phyloP scores from a whole-genome alignment of 2,888 invertebrate species.

The Synergus gifuensis region DNA sequence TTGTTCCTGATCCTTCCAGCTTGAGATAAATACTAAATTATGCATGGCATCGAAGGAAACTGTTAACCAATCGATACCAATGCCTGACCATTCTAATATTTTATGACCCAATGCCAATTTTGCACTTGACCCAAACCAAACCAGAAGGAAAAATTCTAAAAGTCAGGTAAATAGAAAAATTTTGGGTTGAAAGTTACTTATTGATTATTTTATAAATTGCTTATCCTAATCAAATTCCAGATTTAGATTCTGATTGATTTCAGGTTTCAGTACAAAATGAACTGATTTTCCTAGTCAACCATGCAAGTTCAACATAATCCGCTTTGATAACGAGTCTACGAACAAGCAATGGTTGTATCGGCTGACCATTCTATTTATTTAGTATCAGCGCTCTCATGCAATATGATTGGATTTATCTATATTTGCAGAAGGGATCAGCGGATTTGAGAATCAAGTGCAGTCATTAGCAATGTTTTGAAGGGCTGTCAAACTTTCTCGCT shows the following conservation, averaged over 20 bases:
- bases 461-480: conserved; percentile 14
- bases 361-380: conserved; percentile 38
- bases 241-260: neutral
- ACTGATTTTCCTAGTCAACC: neutral
- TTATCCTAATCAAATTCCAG: neutral
- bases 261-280: neutral
- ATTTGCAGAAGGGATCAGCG: conserved; percentile 32
- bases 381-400: conserved; percentile 36
- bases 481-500: neutral
- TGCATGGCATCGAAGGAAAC: conserved; percentile 16
- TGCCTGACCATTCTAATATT: neutral
- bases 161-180: no score
- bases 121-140: no score
- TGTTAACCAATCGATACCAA: neutral
- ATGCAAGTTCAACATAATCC: conserved; percentile 10
- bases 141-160: no score
- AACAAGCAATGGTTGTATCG: conserved; percentile 2
- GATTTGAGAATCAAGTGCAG: conserved; percentile 36
- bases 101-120: conserved; percentile 14
- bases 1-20: neutral
- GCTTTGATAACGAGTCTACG: conserved; percentile 12
- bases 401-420: conserved; percentile 45
- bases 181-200: neutral
- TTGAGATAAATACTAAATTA: conserved; percentile 11
- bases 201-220: neutral